These are phyloP conservation scores for Austrolebias charrua DNA, from an alignment of 2,797 vertebrate species.

Conservation along the genomic window DNA sequence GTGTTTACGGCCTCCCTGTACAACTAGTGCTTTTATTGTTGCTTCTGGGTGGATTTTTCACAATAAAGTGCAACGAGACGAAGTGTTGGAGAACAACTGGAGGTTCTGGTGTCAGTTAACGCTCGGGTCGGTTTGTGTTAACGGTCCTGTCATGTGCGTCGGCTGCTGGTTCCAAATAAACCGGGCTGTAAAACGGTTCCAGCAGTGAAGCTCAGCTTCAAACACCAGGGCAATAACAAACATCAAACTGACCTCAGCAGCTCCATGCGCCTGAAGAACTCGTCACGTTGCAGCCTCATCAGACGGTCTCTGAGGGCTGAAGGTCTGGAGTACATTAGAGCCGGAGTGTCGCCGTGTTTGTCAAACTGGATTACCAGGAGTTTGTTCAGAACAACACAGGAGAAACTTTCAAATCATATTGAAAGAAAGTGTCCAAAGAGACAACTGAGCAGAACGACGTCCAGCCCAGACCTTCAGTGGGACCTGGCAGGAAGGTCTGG, in stretches of 20 bases:
- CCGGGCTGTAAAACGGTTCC: slow-evolving; percentile 23
- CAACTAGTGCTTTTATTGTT: slow-evolving; percentile 1
- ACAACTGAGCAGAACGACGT: no score
- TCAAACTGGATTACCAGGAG: no score
- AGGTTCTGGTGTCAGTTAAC: slow-evolving; percentile 5
- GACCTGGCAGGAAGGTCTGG: no score
- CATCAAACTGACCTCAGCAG: slow-evolving; percentile 11
- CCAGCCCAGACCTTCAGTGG: no score
- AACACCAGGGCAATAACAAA: slow-evolving; percentile 10
- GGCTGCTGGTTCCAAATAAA: slow-evolving; percentile 35
- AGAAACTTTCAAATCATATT: no score
- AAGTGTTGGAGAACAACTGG: not conserved
- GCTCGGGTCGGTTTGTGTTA: not conserved
- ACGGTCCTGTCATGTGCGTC: not conserved
- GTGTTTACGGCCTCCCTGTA: not conserved
- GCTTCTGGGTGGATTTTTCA: slow-evolving; percentile 3
- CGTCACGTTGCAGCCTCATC: slow-evolving; percentile 22
- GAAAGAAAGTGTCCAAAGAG: no score
- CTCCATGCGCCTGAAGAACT: no score
- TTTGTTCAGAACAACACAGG: no score
- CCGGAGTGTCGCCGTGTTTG: not conserved
- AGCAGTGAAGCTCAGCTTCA: slow-evolving; percentile 6
- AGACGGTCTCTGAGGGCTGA: not conserved
- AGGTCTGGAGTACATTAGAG: slow-evolving; percentile 40
- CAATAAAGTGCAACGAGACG: slow-evolving; percentile 9